phyloP scores from a whole-genome alignment of 2,888 invertebrate species.

The Spodoptera exigua region DNA sequence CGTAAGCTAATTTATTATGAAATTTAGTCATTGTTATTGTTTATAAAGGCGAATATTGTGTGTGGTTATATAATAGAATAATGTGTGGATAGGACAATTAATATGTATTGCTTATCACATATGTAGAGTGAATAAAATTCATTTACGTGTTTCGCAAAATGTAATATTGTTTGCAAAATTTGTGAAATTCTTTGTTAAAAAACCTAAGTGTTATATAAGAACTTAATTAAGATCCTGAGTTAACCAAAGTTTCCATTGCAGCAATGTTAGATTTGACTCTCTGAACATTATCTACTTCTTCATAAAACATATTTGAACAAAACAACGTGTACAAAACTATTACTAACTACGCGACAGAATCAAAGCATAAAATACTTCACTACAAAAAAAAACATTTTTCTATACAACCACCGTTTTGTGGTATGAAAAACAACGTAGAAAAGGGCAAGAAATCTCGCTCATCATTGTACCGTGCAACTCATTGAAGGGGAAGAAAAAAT shows the following conservation, averaged over 20 bases:
- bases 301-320: too few relatives aligned
- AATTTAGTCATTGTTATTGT: conserved; percentile 51
- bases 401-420: background rate
- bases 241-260: too few relatives aligned
- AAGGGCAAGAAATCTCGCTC: conserved; percentile 15
- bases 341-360: conserved; percentile 6
- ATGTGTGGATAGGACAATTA: background rate
- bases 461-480: conserved; percentile 40
- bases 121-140: background rate
- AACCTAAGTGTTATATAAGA: too few relatives aligned
- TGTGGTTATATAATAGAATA: conserved; percentile 10
- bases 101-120: background rate
- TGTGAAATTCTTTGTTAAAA: background rate
- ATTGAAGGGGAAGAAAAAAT: conserved; percentile 28
- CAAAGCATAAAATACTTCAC: conserved; percentile 8
- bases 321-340: background rate
- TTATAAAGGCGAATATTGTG: conserved; percentile 19
- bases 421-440: conserved; percentile 24
- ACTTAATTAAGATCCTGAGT: too few relatives aligned
- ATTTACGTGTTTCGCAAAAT: too few relatives aligned
- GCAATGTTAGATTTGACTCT: too few relatives aligned
- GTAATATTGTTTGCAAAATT: too few relatives aligned
- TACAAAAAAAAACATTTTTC: conserved; percentile 26
- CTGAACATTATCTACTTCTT: too few relatives aligned
- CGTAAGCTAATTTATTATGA: conserved; percentile 45